These are phyloP conservation scores for Ifrita kowaldi DNA, from an alignment of 2,113 vertebrate species.

Conservation along the genomic window DNA sequence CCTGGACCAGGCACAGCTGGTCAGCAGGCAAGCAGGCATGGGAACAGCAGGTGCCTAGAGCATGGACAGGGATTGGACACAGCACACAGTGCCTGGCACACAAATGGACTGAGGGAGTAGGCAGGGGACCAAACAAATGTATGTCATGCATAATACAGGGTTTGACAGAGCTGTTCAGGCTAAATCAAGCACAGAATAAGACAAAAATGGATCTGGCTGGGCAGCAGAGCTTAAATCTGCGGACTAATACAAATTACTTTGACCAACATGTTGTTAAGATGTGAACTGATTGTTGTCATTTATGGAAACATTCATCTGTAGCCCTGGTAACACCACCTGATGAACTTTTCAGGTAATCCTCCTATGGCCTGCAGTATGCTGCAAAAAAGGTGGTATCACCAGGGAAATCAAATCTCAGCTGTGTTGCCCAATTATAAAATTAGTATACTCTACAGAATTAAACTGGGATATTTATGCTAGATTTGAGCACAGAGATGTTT, in stretches of 20 bases:
- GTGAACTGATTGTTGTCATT: neutral
- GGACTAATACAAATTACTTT: neutral
- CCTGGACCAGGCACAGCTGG: neutral
- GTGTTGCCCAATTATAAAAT: neutral
- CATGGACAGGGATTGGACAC: rapidly evolving
- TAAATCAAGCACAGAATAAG: neutral
- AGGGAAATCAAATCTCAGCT: neutral
- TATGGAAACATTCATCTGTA: neutral
- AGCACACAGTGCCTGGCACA: neutral
- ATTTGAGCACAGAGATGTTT: neutral
- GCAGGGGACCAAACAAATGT: neutral
- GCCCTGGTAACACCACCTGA: neutral
- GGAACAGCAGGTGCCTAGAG: neutral
- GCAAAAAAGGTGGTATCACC: neutral
- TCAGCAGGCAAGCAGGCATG: neutral
- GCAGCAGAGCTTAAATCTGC: neutral
- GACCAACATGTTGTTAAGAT: neutral
- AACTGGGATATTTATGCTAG: neutral
- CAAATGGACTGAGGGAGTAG: neutral
- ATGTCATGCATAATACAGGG: neutral
- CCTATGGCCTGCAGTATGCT: neutral
- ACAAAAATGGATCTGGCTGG: neutral
- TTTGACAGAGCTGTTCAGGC: neutral
- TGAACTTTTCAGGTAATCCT: neutral
- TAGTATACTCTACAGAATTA: neutral